phyloP scores from a whole-genome alignment of 1,140 invertebrate genomes.

The Pseudomyrmex flavicornis region DNA sequence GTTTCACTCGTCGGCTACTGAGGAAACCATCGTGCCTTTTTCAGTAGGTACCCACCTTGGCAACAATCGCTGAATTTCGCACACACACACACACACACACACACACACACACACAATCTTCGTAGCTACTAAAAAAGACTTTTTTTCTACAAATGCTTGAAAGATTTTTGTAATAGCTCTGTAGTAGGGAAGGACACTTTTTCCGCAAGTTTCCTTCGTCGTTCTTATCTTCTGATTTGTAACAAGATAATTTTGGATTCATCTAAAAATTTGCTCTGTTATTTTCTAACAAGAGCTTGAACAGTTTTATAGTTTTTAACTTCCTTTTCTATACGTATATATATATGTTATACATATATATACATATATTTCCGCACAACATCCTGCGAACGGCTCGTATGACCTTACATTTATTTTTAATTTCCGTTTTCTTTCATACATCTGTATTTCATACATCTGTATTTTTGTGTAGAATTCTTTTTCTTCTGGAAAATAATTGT shows the following conservation, averaged over 20 bases:
- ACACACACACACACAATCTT: background rate
- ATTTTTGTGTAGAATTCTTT: no score
- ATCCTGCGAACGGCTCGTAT: no score
- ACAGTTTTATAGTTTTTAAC: no score
- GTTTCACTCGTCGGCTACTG: constrained; percentile 39
- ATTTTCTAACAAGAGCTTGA: background rate
- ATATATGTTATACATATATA: no score
- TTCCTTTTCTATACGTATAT: no score
- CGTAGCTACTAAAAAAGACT: constrained; percentile 51
- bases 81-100: background rate
- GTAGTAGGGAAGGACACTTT: constrained; percentile 1
- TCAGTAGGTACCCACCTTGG: constrained; percentile 45
- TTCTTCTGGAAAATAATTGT: no score
- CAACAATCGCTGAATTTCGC: constrained; percentile 69
- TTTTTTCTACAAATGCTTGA: constrained; percentile 21
- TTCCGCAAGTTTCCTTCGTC: constrained; percentile 31
- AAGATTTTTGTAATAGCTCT: constrained; percentile 40
- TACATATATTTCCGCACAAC: no score
- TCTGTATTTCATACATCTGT: no score
- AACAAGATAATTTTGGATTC: constrained; percentile 17
- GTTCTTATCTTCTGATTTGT: constrained; percentile 14
- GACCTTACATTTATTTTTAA: no score
- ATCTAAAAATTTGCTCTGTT: background rate
- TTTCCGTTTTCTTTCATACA: no score
- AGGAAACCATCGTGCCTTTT: constrained; percentile 54